Evolutionary conservation across 2,113 vertebrate genomes (phyloP).

Genomic region (Microcebus lehilahytsara): DNA sequence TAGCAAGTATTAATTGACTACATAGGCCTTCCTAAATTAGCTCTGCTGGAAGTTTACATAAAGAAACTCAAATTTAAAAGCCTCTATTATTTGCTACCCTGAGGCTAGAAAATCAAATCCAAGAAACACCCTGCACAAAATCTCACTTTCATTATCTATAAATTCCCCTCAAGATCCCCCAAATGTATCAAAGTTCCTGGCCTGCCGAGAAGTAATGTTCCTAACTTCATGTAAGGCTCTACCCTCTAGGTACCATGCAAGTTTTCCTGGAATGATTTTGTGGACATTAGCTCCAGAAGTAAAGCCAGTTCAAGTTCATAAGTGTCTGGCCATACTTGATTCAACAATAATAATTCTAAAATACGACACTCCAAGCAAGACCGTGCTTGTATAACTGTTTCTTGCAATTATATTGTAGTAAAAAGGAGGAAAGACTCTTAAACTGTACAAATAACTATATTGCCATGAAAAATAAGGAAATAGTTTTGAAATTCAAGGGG

Average conservation of each 20-base stretch:
- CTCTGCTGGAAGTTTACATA: slow-evolving; percentile 8
- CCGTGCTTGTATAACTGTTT: background rate
- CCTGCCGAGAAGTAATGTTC: background rate
- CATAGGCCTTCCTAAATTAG: background rate
- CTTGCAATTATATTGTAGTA: background rate
- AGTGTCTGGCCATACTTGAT: background rate
- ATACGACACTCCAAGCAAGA: background rate
- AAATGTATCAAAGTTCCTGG: background rate
- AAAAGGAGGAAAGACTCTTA: background rate
- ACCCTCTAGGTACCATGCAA: background rate
- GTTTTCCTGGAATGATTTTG: background rate
- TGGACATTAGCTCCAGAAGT: background rate
- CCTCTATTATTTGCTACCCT: background rate
- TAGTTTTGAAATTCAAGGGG: background rate
- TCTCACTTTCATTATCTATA: background rate
- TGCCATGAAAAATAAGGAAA: background rate
- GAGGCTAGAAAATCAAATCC: background rate
- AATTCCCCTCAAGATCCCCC: background rate
- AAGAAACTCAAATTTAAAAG: slow-evolving; percentile 13
- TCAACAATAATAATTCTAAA: background rate
- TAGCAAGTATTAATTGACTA: background rate
- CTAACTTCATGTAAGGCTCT: background rate
- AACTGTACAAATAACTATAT: background rate
- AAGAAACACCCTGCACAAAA: background rate
- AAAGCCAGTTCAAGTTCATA: background rate